A percentile compares a stretch with the other conserved stretches of the same genome.
Conservation (phyloP, 2,888 invertebrate species). For the Troides oblongomaculatus region DNA sequence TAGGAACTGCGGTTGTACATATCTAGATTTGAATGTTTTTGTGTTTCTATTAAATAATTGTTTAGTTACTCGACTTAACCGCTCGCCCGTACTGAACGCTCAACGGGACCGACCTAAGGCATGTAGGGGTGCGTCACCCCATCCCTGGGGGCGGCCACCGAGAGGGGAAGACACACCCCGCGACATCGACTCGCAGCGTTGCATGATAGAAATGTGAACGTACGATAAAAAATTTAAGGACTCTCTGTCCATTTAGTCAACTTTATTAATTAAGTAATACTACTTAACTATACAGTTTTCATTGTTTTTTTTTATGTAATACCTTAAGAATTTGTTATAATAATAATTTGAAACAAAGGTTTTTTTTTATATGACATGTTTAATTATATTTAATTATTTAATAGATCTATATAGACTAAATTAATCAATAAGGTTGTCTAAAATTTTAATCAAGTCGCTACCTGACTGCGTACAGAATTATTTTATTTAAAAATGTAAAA, state of each 20-base stretch:
- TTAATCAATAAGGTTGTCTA: too few relatives aligned
- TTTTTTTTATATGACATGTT: too few relatives aligned
- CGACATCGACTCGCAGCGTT: constrained; percentile 46
- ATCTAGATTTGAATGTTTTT: too few relatives aligned
- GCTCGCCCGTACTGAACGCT: constrained; percentile 42
- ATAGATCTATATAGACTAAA: too few relatives aligned
- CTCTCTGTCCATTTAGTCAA: constrained; percentile 28
- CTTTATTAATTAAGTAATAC: constrained; percentile 15
- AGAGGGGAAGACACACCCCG: constrained; percentile 70
- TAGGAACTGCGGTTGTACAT: too few relatives aligned
- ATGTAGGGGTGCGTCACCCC: constrained; percentile 54
- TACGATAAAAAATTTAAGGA: constrained; percentile 25
- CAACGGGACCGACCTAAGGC: constrained; percentile 50
- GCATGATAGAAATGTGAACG: constrained; percentile 35
- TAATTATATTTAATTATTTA: too few relatives aligned
- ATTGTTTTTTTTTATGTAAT: neutral
- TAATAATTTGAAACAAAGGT: too few relatives aligned
- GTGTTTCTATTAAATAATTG: neutral
- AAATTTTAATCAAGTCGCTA: too few relatives aligned
- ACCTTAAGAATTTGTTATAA: too few relatives aligned
- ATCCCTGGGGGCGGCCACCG: constrained; percentile 53
- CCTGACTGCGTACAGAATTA: too few relatives aligned
- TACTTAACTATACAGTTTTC: neutral
- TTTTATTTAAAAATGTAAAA: too few relatives aligned
- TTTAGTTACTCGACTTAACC: constrained; percentile 32